Percentiles rank a stretch among this genome's conserved stretches.
Conservation (phyloP, 2,113 vertebrate species). For the Gymnocephalus cernua region DNA sequence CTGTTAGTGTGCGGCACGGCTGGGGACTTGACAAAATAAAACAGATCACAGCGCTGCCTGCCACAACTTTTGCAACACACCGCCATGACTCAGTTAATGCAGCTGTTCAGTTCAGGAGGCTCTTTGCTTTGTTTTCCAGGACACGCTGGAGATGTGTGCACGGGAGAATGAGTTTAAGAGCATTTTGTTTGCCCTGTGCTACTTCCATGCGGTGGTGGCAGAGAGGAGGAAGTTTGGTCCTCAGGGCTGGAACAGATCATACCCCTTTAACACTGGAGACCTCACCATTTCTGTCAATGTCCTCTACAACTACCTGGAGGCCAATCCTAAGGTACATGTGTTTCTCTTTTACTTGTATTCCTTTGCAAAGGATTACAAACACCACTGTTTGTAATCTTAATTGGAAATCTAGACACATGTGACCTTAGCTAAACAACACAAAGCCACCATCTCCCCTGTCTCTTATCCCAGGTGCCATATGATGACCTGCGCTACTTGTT, state of each 20-base stretch:
- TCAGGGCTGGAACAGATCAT: slow-evolving; percentile 95
- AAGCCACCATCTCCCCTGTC: not conserved
- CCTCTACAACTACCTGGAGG: slow-evolving; percentile 94
- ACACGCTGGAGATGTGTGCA: slow-evolving; percentile 93
- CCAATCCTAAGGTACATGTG: slow-evolving; percentile 89
- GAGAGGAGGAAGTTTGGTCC: slow-evolving; percentile 94
- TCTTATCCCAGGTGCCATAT: slow-evolving; percentile 90
- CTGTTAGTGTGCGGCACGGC: slow-evolving; percentile 38
- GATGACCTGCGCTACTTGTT: slow-evolving; percentile 96
- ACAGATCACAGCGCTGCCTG: slow-evolving; percentile 39
- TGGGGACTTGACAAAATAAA: slow-evolving; percentile 57
- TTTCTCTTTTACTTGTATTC: slow-evolving; percentile 11
- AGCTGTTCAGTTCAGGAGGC: not conserved
- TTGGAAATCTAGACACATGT: slow-evolving; percentile 53
- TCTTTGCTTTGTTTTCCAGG: slow-evolving; percentile 79
- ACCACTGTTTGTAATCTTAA: slow-evolving; percentile 45
- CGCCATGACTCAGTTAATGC: not conserved
- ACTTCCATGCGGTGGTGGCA: slow-evolving; percentile 95
- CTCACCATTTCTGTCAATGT: slow-evolving; percentile 94
- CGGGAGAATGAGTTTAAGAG: slow-evolving; percentile 94
- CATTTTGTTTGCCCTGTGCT: slow-evolving; percentile 94
- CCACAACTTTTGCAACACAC: slow-evolving; percentile 43
- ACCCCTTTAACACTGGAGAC: slow-evolving; percentile 94
- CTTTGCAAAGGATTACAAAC: slow-evolving; percentile 1
- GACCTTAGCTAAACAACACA: slow-evolving; percentile 38